A percentile compares a stretch with the other conserved stretches of the same genome.
Conservation (phyloP, 1,140 invertebrate genomes). For the Bombus sylvicola region DNA sequence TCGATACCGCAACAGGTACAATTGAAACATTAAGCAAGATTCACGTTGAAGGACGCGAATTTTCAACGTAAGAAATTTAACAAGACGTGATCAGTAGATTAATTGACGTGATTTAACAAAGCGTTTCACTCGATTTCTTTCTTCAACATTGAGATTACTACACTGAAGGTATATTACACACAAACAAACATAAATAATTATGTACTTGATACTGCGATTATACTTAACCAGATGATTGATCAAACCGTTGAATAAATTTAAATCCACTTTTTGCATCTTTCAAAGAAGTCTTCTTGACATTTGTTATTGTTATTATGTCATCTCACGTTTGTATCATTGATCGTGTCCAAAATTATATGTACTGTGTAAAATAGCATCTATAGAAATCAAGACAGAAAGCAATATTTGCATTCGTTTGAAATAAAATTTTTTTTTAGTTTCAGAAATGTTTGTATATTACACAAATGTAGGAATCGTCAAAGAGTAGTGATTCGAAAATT, state of each 20-base stretch:
- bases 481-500: background rate
- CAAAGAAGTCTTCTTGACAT: background rate
- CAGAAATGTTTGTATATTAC: background rate
- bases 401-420: conserved; percentile 6
- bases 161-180: background rate
- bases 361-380: background rate
- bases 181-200: background rate
- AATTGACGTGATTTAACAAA: conserved; percentile 10
- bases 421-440: background rate
- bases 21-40: conserved; percentile 25
- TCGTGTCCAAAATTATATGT: background rate
- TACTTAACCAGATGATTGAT: background rate
- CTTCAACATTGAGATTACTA: background rate
- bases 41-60: background rate
- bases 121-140: background rate
- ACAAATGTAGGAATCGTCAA: background rate
- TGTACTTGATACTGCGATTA: background rate
- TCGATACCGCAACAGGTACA: background rate
- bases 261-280: background rate
- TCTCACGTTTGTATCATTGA: background rate
- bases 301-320: background rate
- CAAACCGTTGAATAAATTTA: background rate
- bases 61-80: background rate
- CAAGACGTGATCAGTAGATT: conserved; percentile 4
- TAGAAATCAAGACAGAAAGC: conserved; percentile 19